A percentile compares a stretch with the other conserved stretches of the same genome.
Conservation (phyloP, 2,797 vertebrate species). For the Cyprinodon diabolis region DNA sequence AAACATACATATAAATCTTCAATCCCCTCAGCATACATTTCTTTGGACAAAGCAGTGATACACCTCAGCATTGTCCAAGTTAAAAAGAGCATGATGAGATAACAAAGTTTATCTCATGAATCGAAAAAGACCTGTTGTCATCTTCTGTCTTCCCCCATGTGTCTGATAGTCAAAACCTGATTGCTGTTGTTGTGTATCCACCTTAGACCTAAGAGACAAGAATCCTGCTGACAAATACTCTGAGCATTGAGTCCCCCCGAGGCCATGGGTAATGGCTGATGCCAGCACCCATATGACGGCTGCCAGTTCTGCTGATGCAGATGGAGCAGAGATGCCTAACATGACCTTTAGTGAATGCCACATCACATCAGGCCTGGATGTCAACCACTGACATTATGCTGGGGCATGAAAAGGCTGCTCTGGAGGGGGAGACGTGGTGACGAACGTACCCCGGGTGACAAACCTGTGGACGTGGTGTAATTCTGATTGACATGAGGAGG, state of each 20-base stretch:
- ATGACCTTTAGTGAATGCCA: conserved; percentile 99
- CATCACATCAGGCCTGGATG: conserved; percentile 95
- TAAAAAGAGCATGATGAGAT: conserved; percentile 39
- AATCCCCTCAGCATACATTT: background rate
- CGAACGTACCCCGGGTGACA: conserved; percentile 73
- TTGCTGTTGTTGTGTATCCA: conserved; percentile 37
- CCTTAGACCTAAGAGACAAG: conserved; percentile 64
- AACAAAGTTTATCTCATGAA: conserved; percentile 46
- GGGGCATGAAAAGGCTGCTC: conserved; percentile 92
- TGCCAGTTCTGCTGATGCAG: conserved; percentile 80
- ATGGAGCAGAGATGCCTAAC: conserved; percentile 84
- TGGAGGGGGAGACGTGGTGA: conserved; percentile 77
- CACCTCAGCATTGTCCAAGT: conserved; percentile 4
- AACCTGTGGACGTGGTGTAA: conserved; percentile 71
- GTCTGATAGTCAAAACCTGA: conserved; percentile 44
- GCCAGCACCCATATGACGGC: conserved; percentile 82
- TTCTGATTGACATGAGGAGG: conserved; percentile 74
- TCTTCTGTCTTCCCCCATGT: conserved; percentile 1
- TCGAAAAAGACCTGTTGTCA: conserved; percentile 28
- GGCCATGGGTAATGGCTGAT: conserved; percentile 76
- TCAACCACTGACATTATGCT: conserved; percentile 94
- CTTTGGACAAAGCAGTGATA: background rate
- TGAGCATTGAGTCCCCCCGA: conserved; percentile 57
- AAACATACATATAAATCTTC: background rate
- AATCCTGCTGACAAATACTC: conserved; percentile 70